Evolutionary conservation across 2,888 invertebrate species (phyloP), one percentile per base, ranked within the genome.

Genomic region (Thyatira batis): DNA sequence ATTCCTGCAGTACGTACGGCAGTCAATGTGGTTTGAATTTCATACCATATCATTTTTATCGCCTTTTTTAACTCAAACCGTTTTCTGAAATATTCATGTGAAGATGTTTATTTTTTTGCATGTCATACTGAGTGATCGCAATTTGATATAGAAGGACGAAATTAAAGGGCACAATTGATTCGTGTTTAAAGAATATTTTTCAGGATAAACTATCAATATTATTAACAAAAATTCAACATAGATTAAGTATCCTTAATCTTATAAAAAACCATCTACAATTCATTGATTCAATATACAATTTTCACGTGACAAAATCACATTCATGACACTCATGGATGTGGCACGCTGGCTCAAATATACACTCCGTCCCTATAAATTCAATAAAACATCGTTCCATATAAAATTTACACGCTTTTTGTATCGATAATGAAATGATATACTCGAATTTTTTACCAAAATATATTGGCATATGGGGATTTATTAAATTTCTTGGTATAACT

Each of bases 11-110:
- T 27, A 20, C 48, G 10, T 27, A 63, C 57, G 45, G 64, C 50
- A 56, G 43, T 70, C 71, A 60, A 65, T 70, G 60, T 49, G 55
- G 53, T 65, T 70, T 52, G 62, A 55, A 59, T 64, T 56, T 62
- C 51, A 25, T 45, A 52, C 46, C 60, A 56, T 57, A 60, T 57
- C 60, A 60, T 59, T 63, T 48, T 21, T 33, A 56, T 51, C 60
- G 52, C 56, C 50, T 45, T 67, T 67, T 61, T 58, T 54, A 58
- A 57, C 53, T 50, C 56, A 65, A 67, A 64, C 60, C 65, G 52
- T 64, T 54, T 64, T 64, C 51, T 48, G 48, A 20, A 27, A 48
- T 48, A 48, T 48, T 48, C 27, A 27, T 27, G 17, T 11, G 6
- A 2, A 39, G 5, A 28, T 9, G 20, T 20, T 17, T 27, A 27